Conservation (phyloP, 2,797 vertebrate genomes). For the Streptopelia turtur region DNA sequence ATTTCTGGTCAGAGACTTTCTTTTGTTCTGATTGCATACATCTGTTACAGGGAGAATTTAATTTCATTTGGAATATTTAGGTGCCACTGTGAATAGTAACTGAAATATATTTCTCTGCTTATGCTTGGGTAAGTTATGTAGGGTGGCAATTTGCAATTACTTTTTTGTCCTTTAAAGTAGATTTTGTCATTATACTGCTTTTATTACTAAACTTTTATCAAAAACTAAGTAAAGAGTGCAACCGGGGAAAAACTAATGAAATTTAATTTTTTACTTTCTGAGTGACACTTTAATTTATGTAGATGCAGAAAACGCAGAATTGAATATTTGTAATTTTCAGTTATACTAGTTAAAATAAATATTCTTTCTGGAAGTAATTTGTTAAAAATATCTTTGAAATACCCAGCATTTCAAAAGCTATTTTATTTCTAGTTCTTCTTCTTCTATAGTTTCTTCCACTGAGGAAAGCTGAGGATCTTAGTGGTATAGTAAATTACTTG, state of each 20-base stretch:
- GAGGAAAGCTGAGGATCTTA: not conserved
- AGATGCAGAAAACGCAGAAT: not conserved
- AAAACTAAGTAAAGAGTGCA: not conserved
- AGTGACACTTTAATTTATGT: not conserved
- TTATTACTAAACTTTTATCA: not conserved
- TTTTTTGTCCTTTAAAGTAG: not conserved
- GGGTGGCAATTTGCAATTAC: rapidly evolving
- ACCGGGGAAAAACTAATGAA: not conserved
- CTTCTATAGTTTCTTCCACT: not conserved
- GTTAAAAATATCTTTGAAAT: not conserved
- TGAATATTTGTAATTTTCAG: not conserved
- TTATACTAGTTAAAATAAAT: not conserved
- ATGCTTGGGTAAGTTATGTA: not conserved
- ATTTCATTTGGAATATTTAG: not conserved
- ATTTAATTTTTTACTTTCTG: not conserved
- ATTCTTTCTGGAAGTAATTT: not conserved
- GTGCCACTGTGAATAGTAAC: not conserved
- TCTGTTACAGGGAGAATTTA: not conserved
- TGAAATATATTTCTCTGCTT: not conserved
- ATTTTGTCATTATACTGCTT: not conserved
- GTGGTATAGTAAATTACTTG: constrained; percentile 11
- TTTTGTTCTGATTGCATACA: not conserved
- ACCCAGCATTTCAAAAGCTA: not conserved
- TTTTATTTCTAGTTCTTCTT: not conserved
- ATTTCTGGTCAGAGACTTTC: not conserved